A percentile compares a stretch with the other conserved stretches of the same genome.
phyloP scores from a whole-genome alignment of 2,797 vertebrate species.

The Eremophila alpestris region DNA sequence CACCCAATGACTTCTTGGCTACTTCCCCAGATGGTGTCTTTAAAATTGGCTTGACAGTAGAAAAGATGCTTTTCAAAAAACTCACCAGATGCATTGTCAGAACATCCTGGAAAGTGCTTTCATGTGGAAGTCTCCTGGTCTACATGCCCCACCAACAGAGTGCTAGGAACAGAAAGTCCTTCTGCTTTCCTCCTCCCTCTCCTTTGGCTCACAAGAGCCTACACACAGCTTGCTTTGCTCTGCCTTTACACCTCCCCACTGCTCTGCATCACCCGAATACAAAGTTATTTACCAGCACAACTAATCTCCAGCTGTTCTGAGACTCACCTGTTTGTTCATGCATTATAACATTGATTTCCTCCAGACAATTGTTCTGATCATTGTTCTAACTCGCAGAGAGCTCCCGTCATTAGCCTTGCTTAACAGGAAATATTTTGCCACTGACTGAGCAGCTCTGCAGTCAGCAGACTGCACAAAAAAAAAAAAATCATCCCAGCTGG shows the following conservation, averaged over 20 bases:
- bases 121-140: not conserved
- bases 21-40: constrained; percentile 41
- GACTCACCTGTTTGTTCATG: constrained; percentile 64
- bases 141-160: not conserved
- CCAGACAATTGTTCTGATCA: constrained; percentile 61
- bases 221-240: not conserved
- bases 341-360: constrained; percentile 65
- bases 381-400: constrained; percentile 45
- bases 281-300: constrained; percentile 44
- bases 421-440: constrained; percentile 56
- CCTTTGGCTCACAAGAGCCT: not conserved
- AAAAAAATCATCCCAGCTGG: not conserved
- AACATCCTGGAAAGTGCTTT: constrained; percentile 7
- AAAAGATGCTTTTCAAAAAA: constrained; percentile 6
- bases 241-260: not conserved
- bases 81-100: not conserved
- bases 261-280: not conserved
- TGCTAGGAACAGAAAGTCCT: not conserved
- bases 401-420: constrained; percentile 46
- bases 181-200: not conserved
- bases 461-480: not conserved
- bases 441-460: constrained; percentile 50
- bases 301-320: constrained; percentile 47
- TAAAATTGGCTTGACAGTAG: constrained; percentile 34
- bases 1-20: constrained; percentile 51